A percentile compares a stretch with the other conserved stretches of the same genome.
These are phyloP conservation scores for Vipera ursinii DNA, from an alignment of 2,797 vertebrate species.

Conservation along the genomic window DNA sequence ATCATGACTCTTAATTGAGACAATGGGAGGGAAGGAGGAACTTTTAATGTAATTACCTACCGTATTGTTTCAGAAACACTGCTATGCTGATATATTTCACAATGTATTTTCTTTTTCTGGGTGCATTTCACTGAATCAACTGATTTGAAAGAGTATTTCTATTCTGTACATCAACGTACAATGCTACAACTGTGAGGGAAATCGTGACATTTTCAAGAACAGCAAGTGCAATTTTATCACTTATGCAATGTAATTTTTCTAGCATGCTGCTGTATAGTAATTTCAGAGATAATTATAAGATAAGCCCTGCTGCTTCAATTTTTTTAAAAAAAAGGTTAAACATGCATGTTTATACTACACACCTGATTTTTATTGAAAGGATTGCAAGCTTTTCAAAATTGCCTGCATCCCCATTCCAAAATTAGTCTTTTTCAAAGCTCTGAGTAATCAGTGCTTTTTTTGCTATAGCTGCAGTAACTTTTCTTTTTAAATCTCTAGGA, in stretches of 20 bases:
- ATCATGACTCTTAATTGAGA: neutral
- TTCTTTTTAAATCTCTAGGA: neutral
- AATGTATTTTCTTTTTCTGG: neutral
- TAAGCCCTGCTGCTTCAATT: neutral
- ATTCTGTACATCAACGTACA: neutral
- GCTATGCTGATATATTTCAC: neutral
- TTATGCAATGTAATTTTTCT: neutral
- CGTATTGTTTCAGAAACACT: neutral
- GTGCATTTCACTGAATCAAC: neutral
- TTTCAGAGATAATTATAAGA: neutral
- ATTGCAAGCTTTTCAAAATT: neutral
- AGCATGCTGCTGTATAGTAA: neutral
- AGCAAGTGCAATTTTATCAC: neutral
- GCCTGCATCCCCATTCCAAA: neutral
- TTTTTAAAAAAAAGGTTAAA: neutral
- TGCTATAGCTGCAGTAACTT: neutral
- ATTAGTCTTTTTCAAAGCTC: neutral
- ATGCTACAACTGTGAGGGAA: neutral
- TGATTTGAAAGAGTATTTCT: neutral
- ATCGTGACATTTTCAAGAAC: neutral
- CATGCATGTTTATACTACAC: neutral
- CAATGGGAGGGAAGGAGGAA: neutral
- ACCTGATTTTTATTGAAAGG: neutral
- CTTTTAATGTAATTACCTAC: neutral
- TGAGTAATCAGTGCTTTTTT: neutral